These are phyloP conservation scores for Apogon talboti DNA, from an alignment of 2,797 vertebrate species.

Conservation along the genomic window DNA sequence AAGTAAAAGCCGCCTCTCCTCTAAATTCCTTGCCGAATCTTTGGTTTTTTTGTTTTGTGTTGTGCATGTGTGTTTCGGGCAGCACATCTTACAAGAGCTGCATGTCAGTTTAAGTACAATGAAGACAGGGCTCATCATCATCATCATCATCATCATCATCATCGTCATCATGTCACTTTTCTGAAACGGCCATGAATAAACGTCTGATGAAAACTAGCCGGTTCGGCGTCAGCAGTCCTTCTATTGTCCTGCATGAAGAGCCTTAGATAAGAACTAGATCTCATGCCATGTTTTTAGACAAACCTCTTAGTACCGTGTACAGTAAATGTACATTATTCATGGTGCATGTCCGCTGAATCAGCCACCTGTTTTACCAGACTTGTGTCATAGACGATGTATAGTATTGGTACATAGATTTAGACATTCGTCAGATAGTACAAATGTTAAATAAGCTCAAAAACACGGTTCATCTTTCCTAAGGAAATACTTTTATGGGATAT, in stretches of 20 bases:
- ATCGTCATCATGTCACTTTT: slow-evolving; percentile 27
- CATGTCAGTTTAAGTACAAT: slow-evolving; percentile 72
- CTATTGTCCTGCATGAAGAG: slow-evolving; percentile 72
- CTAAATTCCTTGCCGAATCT: slow-evolving; percentile 72
- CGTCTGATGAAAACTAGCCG: slow-evolving; percentile 57
- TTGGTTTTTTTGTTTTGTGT: slow-evolving; percentile 82
- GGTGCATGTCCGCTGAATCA: slow-evolving; percentile 76
- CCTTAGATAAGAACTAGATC: slow-evolving; percentile 50
- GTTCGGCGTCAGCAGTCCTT: slow-evolving; percentile 46
- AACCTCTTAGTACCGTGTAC: slow-evolving; percentile 64
- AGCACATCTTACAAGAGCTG: slow-evolving; percentile 80
- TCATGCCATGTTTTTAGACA: slow-evolving; percentile 60
- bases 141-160: slow-evolving; percentile 13
- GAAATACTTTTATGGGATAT: slow-evolving; percentile 81
- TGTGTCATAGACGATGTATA: slow-evolving; percentile 73
- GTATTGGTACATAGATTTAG: slow-evolving; percentile 67
- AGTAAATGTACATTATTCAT: slow-evolving; percentile 68
- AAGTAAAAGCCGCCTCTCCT: slow-evolving; percentile 75
- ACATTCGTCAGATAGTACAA: slow-evolving; percentile 62
- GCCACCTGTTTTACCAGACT: slow-evolving; percentile 69
- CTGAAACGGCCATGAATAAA: slow-evolving; percentile 49
- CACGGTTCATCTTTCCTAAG: slow-evolving; percentile 77
- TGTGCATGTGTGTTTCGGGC: slow-evolving; percentile 84
- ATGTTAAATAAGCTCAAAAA: slow-evolving; percentile 77
- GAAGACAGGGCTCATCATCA: slow-evolving; percentile 54